Conservation (phyloP, 1,140 invertebrate species). For the Ganaspis sp. region DNA sequence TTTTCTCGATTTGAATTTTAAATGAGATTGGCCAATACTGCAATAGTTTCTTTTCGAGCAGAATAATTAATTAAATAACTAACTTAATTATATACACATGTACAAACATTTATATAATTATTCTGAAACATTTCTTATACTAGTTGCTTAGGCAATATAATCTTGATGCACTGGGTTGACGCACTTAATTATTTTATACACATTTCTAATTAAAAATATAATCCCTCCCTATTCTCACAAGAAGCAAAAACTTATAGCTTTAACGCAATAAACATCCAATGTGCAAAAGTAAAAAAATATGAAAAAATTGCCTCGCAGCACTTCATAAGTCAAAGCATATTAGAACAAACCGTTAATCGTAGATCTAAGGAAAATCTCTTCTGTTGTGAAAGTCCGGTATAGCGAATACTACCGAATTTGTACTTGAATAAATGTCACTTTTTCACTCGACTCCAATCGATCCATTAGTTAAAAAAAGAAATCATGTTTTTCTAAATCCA, state of each 20-base stretch:
- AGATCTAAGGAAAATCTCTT: background rate
- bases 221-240: conserved; percentile 9
- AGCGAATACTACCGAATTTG: conserved; percentile 40
- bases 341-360: background rate
- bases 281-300: conserved; percentile 28
- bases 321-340: background rate
- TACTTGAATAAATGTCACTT: conserved; percentile 59
- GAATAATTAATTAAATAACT: conserved; percentile 26
- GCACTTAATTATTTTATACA: conserved; percentile 23
- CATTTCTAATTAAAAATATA: conserved; percentile 29
- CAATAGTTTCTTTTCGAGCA: conserved; percentile 2
- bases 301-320: conserved; percentile 8
- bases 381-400: background rate
- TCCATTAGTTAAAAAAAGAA: no score
- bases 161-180: conserved; percentile 1
- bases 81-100: conserved; percentile 29
- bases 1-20: conserved; percentile 9
- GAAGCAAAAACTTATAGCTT: background rate
- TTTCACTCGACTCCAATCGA: background rate
- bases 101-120: conserved; percentile 23
- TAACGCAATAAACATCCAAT: background rate
- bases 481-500: no score
- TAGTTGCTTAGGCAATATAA: conserved; percentile 22
- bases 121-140: background rate
- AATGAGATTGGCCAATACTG: conserved; percentile 30